These are phyloP conservation scores for Lepus americanus DNA, from an alignment of 2,113 vertebrate species.

Conservation along the genomic window DNA sequence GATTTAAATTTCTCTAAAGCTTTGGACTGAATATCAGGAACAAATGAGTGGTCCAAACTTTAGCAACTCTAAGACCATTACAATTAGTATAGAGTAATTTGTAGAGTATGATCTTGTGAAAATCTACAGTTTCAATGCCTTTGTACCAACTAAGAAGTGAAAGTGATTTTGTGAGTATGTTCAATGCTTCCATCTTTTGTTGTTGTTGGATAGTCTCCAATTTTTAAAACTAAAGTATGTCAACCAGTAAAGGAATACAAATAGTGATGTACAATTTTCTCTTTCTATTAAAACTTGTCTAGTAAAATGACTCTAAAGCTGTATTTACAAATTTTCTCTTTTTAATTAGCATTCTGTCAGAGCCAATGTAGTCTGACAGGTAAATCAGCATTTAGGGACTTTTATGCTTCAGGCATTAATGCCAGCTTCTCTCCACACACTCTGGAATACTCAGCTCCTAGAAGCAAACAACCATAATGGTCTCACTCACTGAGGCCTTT, in stretches of 20 bases:
- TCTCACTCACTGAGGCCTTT: conserved; percentile 66
- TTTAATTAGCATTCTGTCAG: conserved; percentile 11
- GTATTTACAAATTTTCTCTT: conserved; percentile 36
- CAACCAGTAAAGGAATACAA: neutral
- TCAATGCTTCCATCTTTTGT: neutral
- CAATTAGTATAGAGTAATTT: conserved; percentile 10
- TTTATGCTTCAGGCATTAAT: neutral
- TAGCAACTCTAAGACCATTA: neutral
- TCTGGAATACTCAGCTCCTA: conserved; percentile 11
- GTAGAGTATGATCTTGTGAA: conserved; percentile 38
- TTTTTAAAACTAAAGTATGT: neutral
- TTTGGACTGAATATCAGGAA: neutral
- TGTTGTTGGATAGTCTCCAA: neutral
- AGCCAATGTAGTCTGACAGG: neutral
- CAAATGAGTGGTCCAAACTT: neutral
- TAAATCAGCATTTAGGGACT: conserved; percentile 12
- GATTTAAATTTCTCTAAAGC: neutral
- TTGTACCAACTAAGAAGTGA: conserved; percentile 27
- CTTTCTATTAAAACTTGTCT: conserved; percentile 39
- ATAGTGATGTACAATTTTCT: neutral
- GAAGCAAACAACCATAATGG: conserved; percentile 69
- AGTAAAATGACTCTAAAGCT: conserved; percentile 42
- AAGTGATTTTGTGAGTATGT: conserved; percentile 1
- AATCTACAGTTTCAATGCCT: neutral
- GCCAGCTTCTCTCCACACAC: neutral